phyloP scores from a whole-genome alignment of 2,113 vertebrate genomes.

The Dermatemys mawii region DNA sequence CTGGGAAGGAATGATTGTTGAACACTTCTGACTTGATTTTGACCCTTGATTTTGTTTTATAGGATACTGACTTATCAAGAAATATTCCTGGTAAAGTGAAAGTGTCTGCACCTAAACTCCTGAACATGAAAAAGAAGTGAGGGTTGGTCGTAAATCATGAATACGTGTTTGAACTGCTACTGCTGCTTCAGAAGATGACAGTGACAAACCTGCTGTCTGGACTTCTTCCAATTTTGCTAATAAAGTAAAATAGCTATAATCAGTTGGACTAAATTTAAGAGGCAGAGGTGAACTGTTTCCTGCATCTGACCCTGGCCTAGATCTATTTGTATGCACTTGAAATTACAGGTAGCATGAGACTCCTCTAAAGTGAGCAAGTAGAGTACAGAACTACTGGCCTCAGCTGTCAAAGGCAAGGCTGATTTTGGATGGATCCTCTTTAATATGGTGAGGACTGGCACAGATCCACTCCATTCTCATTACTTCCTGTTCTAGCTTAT shows the following conservation, averaged over 20 bases:
- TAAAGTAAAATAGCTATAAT: background rate
- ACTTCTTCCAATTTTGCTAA: background rate
- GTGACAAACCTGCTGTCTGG: fast-evolving
- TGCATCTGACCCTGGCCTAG: fast-evolving
- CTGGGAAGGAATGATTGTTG: fast-evolving
- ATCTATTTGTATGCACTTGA: background rate
- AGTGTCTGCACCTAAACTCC: slow-evolving; percentile 94
- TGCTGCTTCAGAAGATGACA: fast-evolving
- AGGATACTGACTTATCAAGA: slow-evolving; percentile 94
- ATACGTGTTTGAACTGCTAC: fast-evolving
- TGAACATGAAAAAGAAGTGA: slow-evolving; percentile 92
- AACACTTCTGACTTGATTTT: fast-evolving
- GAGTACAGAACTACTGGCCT: background rate
- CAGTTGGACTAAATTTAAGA: fast-evolving
- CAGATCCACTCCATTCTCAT: fast-evolving
- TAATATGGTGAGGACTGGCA: fast-evolving
- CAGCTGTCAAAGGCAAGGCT: background rate
- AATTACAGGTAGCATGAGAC: background rate
- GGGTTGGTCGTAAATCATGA: background rate
- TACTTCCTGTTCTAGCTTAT: too few species aligned
- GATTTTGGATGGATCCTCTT: background rate
- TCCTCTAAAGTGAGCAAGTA: background rate
- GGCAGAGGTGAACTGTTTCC: background rate
- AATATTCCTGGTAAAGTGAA: slow-evolving; percentile 99
- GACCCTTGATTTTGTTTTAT: slow-evolving; percentile 13